Percentiles rank a stretch among this genome's conserved stretches.
phyloP scores from a whole-genome alignment of 2,888 invertebrate species.

The Platycheirus albimanus region DNA sequence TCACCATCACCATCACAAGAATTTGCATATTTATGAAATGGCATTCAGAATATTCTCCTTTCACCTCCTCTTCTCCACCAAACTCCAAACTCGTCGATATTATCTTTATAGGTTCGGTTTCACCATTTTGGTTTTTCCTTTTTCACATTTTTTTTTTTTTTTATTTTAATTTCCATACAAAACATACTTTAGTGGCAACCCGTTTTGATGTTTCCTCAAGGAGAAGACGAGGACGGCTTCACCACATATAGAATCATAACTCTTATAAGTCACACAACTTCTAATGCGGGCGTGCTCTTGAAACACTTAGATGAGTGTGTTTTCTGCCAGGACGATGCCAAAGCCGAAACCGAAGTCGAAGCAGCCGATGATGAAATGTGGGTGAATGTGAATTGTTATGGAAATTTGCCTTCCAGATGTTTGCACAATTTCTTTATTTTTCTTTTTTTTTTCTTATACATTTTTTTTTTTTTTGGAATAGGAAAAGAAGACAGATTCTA shows the following conservation, averaged over 20 bases:
- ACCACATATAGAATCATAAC: slow-evolving; percentile 16
- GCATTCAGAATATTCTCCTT: slow-evolving; percentile 37
- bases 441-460: not conserved
- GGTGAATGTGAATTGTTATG: slow-evolving; percentile 73
- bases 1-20: slow-evolving; percentile 9
- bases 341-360: too few species aligned
- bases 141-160: too few species aligned
- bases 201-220: slow-evolving; percentile 57
- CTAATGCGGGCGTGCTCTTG: slow-evolving; percentile 52
- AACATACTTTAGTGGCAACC: slow-evolving; percentile 31
- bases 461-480: slow-evolving; percentile 1
- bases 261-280: slow-evolving; percentile 66
- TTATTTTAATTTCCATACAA: slow-evolving; percentile 50
- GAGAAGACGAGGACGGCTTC: slow-evolving; percentile 40
- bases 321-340: too few species aligned
- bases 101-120: slow-evolving; percentile 5
- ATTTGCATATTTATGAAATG: slow-evolving; percentile 72
- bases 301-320: slow-evolving; percentile 48
- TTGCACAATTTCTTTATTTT: slow-evolving; percentile 61
- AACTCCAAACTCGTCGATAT: slow-evolving; percentile 17
- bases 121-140: too few species aligned
- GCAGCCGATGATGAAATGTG: slow-evolving; percentile 35
- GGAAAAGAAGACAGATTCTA: not conserved
- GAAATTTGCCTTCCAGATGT: slow-evolving; percentile 71
- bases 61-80: too few species aligned